Base-by-base conservation (phyloP, 2,797 vertebrate genomes). In the Salmo trutta region DNA sequence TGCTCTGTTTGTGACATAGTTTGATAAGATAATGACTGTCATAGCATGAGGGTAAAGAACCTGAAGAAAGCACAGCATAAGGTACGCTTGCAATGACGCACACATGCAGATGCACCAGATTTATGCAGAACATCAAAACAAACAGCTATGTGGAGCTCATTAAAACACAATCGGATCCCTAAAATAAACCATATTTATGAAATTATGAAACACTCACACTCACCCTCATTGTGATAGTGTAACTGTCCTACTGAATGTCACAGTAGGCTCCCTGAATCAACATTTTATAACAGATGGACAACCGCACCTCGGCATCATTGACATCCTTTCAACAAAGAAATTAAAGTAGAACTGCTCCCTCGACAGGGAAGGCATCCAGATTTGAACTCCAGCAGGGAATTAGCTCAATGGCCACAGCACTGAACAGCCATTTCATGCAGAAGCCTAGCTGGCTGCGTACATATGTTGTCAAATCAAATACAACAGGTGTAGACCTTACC, bases 41-140 rank as follows among this genome's bases (percentile, higher is more conserved):
- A 3, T 47, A 47, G 10, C 41, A 47, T 47, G 2, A 14, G 41
- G 41, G 2, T 47, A 47, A 47, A 47, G 10, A 47, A 47, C 8
- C 8, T 47, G 41, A 47, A 12, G 41, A 47, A 10, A 47, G 41
- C 41, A 12, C 41, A 47, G 41, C 41, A 47, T 10, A 41, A 41
- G 41, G 41, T 41, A 10, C 10, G 41, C 41, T 6, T 24, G 33
- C 54, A 19, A 3, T 12, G 5, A 33, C 19, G n/a, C 69, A 51
- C 76, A 72, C 76, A 52, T 56, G 31, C 27, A 73, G 16, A 73
- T 56, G 16, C 53, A 59, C 71, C 71, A 29, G 71, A 6, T 72
- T 15, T 53, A 27, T 17, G 51, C 1, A 24, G n/a, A 72, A 69
- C 67, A 69, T 69, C 33, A 69, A 69, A 69, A 41, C 33, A 47